Evolutionary conservation across 2,888 invertebrate species (phyloP), one percentile per base, ranked within the genome.

Genomic region (Alentia gelatinosa): DNA sequence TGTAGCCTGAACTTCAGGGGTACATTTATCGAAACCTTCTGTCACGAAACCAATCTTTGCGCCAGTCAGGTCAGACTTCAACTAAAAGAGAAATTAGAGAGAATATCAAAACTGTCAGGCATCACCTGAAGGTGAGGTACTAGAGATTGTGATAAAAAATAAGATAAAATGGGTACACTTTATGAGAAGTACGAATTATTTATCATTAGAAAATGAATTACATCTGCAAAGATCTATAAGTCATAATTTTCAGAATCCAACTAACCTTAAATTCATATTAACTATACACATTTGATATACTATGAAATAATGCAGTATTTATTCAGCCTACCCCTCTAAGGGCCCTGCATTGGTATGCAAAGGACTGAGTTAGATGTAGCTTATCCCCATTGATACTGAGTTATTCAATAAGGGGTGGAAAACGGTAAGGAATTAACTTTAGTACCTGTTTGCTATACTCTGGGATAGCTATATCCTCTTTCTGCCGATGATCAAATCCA

Each of bases 1-100:
- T 0, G 90, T 74, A 9, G 37, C 90, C 5, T 92, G 91, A 5
- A 95, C 94, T 35, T 93, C 94, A 5, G 89, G 89, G 39, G 94
- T 94, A 92, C 94, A 93, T 0, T 30, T 89, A 0, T 92, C 94
- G 92, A 95, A 95, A 0, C 95, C 95, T 92, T 95, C 95, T 37
- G 91, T 94, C 33, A 95, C 90, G 9, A 95, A 33, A 7, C 95
- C 95, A 7, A 95, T 91, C 91, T 93, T 93, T 89, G 93, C 92
- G 0, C 94, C 94, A 3, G 84, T 74, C 3, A 95, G 88, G 39
- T 92, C 93, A 1, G 75, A 91, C 0, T 93, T 92, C 19, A 95
- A 86, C 95, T 95, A 83, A 0, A 68, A 30, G 7, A 68, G n/a
- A 68, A n/a, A 12, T 68, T 7, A 68, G 12, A n/a, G n/a, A 5